Base-by-base conservation (phyloP, 2,888 invertebrate species). In the Drosophila paramelanica region DNA sequence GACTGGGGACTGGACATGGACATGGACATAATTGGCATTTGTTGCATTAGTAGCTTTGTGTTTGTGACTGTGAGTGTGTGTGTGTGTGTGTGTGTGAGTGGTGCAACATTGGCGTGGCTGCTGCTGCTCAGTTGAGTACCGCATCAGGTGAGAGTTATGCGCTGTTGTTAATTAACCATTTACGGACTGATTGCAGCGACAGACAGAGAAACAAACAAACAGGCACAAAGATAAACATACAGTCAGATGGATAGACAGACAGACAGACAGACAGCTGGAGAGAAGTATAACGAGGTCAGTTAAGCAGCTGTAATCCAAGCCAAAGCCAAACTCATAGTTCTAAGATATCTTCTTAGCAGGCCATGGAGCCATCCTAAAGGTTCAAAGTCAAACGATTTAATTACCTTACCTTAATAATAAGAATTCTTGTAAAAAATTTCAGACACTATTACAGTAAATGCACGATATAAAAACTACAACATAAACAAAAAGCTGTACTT, bases 161-260 rank as follows among this genome's bases (percentile, higher is more conserved):
- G 83, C 51, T 82, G 77, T 75, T 83, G 87, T 88, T 88, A 83
- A 83, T 83, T 83, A 83, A 77, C 83, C 83, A 83, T 83, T 83
- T 83, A 88, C 70, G 83, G 83, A 69, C 81, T 80, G 84, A 87
- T 81, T 86, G 86, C 77, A 78, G 64, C 56, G 62, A 45, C 65
- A 50, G 42, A 64, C 47, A 41, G 23, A 52, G 38, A 33, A 52
- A 31, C 27, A 58, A 27, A 68, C 51, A 57, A 33, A 50, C 13
- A 53, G 17, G 14, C 33, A 41, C 23, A 39, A 39, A 36, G 39
- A 20, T 11, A 13, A 25, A 23, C 33, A 47, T 25, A 4, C 13
- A 45, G 38, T 39, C 50, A 36, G 14, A 52, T 25, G 50, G 41
- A 58, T 45, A 42, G 23, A 27, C 25, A 51, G 17, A 33, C 27